Percentiles rank a stretch among this genome's conserved stretches.
These are phyloP conservation scores for Phyllotreta cruciferae DNA, from an alignment of 2,888 invertebrate species.

Conservation along the genomic window DNA sequence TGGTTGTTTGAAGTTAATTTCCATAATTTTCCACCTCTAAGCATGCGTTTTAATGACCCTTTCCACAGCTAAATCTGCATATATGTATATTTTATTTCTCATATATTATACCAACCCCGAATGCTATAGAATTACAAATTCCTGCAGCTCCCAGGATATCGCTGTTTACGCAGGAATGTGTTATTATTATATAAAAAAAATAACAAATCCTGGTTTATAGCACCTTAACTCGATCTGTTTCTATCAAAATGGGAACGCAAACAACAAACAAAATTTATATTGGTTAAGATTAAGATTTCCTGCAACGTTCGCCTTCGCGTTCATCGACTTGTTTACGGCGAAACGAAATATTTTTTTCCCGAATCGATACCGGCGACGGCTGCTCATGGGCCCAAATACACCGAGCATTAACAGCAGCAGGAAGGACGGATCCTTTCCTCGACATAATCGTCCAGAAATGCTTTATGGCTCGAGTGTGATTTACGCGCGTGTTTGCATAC, in stretches of 20 bases:
- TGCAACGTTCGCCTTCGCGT: no score
- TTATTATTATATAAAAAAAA: no score
- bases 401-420: conserved; percentile 22
- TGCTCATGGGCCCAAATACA: conserved; percentile 7
- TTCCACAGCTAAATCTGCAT: conserved; percentile 1
- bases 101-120: not conserved
- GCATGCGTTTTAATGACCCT: conserved; percentile 6
- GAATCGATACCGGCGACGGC: conserved; percentile 5
- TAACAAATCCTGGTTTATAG: no score
- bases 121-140: no score
- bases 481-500: conserved; percentile 49
- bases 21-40: conserved; percentile 12
- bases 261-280: no score
- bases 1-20: conserved; percentile 1
- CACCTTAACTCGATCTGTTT: no score
- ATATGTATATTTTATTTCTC: not conserved
- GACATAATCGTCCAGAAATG: conserved; percentile 44
- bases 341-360: not conserved
- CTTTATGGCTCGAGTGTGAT: conserved; percentile 50
- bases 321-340: no score
- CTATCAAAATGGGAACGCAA: no score
- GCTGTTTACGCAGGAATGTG: no score
- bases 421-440: conserved; percentile 20
- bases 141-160: no score
- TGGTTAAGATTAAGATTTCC: no score